Base-by-base conservation (phyloP, 2,888 invertebrate species). In the Orchesellides sinensis region DNA sequence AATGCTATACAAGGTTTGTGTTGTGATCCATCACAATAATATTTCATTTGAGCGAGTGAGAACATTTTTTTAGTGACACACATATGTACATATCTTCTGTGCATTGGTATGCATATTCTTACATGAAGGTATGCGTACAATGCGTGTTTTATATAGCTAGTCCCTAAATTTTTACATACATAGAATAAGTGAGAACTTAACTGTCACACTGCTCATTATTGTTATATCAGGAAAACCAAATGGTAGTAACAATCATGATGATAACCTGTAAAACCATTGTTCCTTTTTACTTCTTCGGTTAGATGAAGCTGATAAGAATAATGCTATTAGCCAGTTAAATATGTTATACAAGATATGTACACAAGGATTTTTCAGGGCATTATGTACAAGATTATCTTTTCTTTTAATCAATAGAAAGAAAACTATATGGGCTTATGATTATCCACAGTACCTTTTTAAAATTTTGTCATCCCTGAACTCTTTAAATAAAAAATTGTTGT, bases 331-430 rank as follows among this genome's bases (percentile, higher is more conserved):
- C 29, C 52, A 17, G 17, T 35, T 23, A 66, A 66, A 45, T 40
- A 49, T 77, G 77, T 56, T 65, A 10, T 66, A 40, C 66, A 66
- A 56, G 61, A 56, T 75, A 6, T n/a, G 25, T 66, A 66, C 66
- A 49, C 45, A 66, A 45, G 6, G n/a, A 54, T 54, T 54, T 32
- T 61, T n/a, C 40, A 12, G 40, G 25, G 21, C 21, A 12, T n/a
- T 66, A 25, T 40, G 14, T 56, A 68, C 45, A 45, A 70, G 68
- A 61, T 69, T 69, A 78, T 78, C 77, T 69, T 77, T 68, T 56
- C 32, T 17, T 49, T 19, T n/a, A 61, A 66, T 75, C 75, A 66
- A 45, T 17, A 56, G 54, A 35, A 69, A 21, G 47, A 35, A 61
- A 73, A 25, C 6, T 52, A 45, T 17, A 70, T 72, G 27, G 29